These are phyloP conservation scores for Camponotus pennsylvanicus DNA, from an alignment of 1,140 invertebrate species.

Conservation along the genomic window DNA sequence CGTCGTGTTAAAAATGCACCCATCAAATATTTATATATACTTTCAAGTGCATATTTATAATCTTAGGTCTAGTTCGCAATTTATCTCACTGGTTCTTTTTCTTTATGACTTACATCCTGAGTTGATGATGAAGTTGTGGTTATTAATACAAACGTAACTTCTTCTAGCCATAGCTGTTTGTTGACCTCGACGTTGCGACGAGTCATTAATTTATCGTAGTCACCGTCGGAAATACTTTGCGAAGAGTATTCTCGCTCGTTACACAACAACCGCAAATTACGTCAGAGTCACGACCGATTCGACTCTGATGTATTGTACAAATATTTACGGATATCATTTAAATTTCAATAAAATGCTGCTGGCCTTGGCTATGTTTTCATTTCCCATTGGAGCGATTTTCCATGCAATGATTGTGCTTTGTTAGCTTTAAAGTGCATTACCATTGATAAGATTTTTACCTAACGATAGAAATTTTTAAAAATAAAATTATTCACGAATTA, in stretches of 20 bases:
- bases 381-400: background rate
- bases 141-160: conserved; percentile 37
- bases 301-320: conserved; percentile 13
- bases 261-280: conserved; percentile 46
- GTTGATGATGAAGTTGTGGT: conserved; percentile 1
- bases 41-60: background rate
- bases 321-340: conserved; percentile 40
- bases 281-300: conserved; percentile 20
- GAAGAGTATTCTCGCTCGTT: conserved; percentile 45
- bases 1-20: background rate
- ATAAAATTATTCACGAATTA: background rate
- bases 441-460: background rate
- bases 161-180: conserved; percentile 28
- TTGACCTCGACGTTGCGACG: conserved; percentile 47
- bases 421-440: background rate
- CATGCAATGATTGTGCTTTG: background rate
- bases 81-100: conserved; percentile 9
- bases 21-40: background rate
- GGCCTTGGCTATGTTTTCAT: background rate
- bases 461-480: background rate
- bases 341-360: conserved; percentile 46
- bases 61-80: background rate
- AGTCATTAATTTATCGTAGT: conserved; percentile 54
- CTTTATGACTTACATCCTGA: background rate
- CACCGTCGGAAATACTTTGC: conserved; percentile 41